Evolutionary conservation across 2,797 vertebrate species (phyloP), one percentile per base, ranked within the genome.

Genomic region (Eulemur rubriventer): DNA sequence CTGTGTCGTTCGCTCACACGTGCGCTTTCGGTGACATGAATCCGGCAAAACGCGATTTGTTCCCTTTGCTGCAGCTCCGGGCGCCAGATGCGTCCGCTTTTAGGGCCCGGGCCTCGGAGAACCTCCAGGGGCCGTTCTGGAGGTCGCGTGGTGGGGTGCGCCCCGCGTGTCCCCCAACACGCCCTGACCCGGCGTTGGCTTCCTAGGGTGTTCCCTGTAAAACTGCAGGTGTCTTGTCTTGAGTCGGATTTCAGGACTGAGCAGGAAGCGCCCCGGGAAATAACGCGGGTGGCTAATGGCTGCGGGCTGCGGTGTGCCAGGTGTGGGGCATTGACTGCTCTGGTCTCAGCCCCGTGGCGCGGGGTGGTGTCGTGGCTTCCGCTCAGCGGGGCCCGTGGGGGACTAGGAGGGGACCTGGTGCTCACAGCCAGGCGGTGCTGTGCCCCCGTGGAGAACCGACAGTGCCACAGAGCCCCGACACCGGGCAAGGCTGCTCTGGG

Each of bases 381-480:
- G 73, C 6, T 33, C 35, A 8, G 59, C 41, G 11, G 22, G n/a
- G n/a, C 14, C 50, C 50, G 46, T 6, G 1, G 14, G 14, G 43
- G 52, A 17, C n/a, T 24, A 1, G 80, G 38, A n/a, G 8, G 67
- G 48, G 69, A 33, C 35, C 18, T 46, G 13, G 80, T 48, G 4
- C 41, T 38, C 26, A 35, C 7, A 1, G 17, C 7, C 1, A 28
- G 28, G 35, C 18, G 2, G 6, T 0, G 33, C 11, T 16, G 10
- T n/a, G 76, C 33, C 67, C 26, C 0, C 18, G 16, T 14, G 55
- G 67, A 10, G 38, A 20, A 43, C 0, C 22, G 65, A n/a, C 33
- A 16, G 11, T 52, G 46, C 70, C 67, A 65, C 17, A 65, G 38
- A 65, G 28, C 5, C 50, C 22, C 9, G 5, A 3, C 17, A 3